Evolutionary conservation across 2,113 vertebrate species (phyloP), one percentile per base, ranked within the genome.

Genomic region (Protobothrops mucrosquamatus): DNA sequence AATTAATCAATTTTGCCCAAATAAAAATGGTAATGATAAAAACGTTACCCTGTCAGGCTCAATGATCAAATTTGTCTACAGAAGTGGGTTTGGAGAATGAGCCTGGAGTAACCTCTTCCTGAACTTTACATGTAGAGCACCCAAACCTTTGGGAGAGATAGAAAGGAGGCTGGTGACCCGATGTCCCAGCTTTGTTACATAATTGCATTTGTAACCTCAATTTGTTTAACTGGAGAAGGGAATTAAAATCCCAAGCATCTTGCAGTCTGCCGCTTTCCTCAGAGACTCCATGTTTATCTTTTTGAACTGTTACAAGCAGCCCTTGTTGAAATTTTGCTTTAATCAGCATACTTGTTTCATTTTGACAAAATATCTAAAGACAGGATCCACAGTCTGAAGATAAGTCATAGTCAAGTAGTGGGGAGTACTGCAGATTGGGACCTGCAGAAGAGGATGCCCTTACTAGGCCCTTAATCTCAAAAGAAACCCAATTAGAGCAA

Each of bases 51-150:
- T 3, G 91, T 94, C 89, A 92, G 85, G 85, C 88, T 39, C 89
- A 88, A 18, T 61, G 93, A 89, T 92, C 93, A 43, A 94, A 64
- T 90, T 94, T 93, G 81, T 92, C 93, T 94, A 96, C 87, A 89
- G 89, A 92, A 94, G 85, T n/a, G 2, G 11, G 92, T 89, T 95
- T 81, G 95, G 92, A 95, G 91, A 95, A 90, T 91, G 95, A 92
- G 92, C 89, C 89, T 87, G 94, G 93, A 95, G 91, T 22, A 34
- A 64, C 52, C 95, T 96, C 94, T 92, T 95, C 89, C 91, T 91
- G 85, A 51, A 93, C 64, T 88, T 57, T 92, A 22, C 81, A 93
- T 59, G 87, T 74, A 94, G 94, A 64, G 48, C 64, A n/a, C 34
- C 91, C 87, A 89, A 74, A 89, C 23, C 57, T 74, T 55, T 23